These are phyloP conservation scores for Acromyrmex heyeri DNA, from an alignment of 1,140 invertebrate species.

Conservation along the genomic window DNA sequence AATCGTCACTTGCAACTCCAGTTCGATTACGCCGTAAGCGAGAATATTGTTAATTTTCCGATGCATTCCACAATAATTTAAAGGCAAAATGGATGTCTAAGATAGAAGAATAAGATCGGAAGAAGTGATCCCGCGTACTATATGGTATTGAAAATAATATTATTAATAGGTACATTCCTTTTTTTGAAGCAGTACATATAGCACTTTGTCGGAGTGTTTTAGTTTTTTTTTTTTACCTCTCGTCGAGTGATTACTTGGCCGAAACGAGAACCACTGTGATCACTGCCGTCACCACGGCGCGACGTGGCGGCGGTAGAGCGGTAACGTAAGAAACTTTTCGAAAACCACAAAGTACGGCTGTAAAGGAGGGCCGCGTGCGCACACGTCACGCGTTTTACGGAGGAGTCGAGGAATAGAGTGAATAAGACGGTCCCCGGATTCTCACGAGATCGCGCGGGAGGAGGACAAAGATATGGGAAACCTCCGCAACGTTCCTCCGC, in stretches of 20 bases:
- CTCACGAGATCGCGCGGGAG: slow-evolving; percentile 40
- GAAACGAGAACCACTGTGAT: slow-evolving; percentile 55
- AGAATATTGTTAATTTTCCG: not conserved
- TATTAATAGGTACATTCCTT: not conserved
- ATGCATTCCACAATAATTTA: not conserved
- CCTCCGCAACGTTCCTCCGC: slow-evolving; percentile 30
- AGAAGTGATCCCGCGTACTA: not conserved
- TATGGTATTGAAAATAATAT: not conserved
- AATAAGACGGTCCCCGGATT: slow-evolving; percentile 49
- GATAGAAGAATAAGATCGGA: not conserved
- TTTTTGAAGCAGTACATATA: not conserved
- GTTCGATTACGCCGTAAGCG: not conserved
- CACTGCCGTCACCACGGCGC: not conserved
- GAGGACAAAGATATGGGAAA: slow-evolving; percentile 31
- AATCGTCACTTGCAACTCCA: slow-evolving; percentile 14
- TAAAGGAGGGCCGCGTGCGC: slow-evolving; percentile 77
- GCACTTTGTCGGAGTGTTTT: not conserved
- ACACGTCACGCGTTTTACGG: slow-evolving; percentile 62
- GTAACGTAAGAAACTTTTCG: slow-evolving; percentile 79
- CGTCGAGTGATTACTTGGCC: slow-evolving; percentile 13
- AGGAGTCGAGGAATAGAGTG: slow-evolving; percentile 29
- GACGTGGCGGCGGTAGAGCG: slow-evolving; percentile 12
- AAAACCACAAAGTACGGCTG: slow-evolving; percentile 83
- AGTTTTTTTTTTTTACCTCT: not conserved
- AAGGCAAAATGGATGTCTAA: not conserved